Conservation (phyloP, 1,140 invertebrate species). For the Solen grandis region DNA sequence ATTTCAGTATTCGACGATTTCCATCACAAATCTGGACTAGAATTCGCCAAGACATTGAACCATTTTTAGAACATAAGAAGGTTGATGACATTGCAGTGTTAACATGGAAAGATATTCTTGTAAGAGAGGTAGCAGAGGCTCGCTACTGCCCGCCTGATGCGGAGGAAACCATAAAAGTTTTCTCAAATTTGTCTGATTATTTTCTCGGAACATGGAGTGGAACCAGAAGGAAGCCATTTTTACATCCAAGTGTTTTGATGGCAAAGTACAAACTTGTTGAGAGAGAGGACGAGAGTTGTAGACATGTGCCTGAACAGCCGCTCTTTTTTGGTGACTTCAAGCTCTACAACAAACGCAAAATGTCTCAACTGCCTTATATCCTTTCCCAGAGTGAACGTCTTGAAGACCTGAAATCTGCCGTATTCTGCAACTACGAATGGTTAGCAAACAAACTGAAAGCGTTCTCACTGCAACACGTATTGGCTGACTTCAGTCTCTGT, state of each 20-base stretch:
- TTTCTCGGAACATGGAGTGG: constrained; percentile 97
- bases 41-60: constrained; percentile 92
- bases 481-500: constrained; percentile 68
- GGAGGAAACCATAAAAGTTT: constrained; percentile 92
- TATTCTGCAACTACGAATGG: constrained; percentile 74
- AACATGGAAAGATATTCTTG: constrained; percentile 70
- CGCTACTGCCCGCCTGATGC: constrained; percentile 97
- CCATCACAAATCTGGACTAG: constrained; percentile 67
- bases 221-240: constrained; percentile 93
- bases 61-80: constrained; percentile 97
- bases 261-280: constrained; percentile 81
- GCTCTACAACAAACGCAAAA: constrained; percentile 69
- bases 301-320: constrained; percentile 96
- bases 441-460: constrained; percentile 67
- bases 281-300: constrained; percentile 93
- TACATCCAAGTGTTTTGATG: constrained; percentile 95
- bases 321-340: constrained; percentile 87
- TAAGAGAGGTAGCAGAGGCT: constrained; percentile 83
- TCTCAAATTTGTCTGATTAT: constrained; percentile 98
- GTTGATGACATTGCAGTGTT: constrained; percentile 85
- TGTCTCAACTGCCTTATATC: constrained; percentile 68
- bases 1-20: constrained; percentile 67
- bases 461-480: constrained; percentile 65
- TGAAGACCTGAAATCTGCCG: constrained; percentile 59
- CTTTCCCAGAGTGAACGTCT: constrained; percentile 59